Conservation (phyloP, 2,797 vertebrate genomes). For the Siniperca undulata region DNA sequence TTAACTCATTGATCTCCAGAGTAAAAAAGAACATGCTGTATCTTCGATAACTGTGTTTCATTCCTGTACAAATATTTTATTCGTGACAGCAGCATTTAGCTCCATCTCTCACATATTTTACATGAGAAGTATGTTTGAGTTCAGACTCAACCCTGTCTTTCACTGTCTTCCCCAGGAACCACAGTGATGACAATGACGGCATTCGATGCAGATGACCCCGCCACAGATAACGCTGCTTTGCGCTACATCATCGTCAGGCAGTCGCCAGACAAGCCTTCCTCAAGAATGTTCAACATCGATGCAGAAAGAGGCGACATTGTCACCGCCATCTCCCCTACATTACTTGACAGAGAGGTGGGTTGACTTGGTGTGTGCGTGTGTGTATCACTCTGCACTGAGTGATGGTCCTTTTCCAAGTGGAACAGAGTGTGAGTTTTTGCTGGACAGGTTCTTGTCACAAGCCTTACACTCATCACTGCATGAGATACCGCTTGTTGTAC, state of each 20-base stretch:
- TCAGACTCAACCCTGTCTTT: neutral
- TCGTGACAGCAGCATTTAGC: neutral
- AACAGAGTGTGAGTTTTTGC: neutral
- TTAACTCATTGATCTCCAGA: neutral
- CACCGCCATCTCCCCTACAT: slow-evolving; percentile 91
- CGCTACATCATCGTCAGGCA: slow-evolving; percentile 95
- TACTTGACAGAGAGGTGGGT: slow-evolving; percentile 94
- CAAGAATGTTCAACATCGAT: slow-evolving; percentile 99
- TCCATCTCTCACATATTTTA: neutral
- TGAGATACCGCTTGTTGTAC: slow-evolving; percentile 5
- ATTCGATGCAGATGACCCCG: slow-evolving; percentile 92
- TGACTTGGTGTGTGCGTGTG: neutral
- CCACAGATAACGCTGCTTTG: slow-evolving; percentile 94
- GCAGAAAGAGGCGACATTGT: slow-evolving; percentile 96
- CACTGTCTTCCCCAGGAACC: slow-evolving; percentile 85
- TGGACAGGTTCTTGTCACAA: slow-evolving; percentile 20
- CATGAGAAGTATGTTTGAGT: neutral
- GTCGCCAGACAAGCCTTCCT: slow-evolving; percentile 94
- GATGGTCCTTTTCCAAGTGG: slow-evolving; percentile 5
- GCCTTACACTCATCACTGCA: neutral
- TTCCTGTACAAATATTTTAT: neutral
- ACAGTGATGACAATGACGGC: slow-evolving; percentile 97
- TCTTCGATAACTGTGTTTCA: neutral
- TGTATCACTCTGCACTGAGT: neutral
- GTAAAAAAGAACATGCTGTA: neutral